Conservation (phyloP, 2,797 vertebrate genomes). For the Mus spretus region DNA sequence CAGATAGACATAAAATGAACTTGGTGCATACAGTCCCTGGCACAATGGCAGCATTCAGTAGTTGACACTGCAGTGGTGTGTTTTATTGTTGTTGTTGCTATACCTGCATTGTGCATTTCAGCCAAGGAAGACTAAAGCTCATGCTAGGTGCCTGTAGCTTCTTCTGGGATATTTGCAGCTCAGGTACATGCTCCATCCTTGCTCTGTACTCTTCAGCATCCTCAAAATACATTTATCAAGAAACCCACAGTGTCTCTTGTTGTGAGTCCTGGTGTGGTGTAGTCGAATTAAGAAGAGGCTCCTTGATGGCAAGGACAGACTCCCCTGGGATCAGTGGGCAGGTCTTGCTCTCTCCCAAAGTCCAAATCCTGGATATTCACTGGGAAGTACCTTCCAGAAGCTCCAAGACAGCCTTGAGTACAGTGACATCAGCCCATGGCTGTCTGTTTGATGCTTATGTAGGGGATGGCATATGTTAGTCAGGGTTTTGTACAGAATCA, state of each 20-base stretch:
- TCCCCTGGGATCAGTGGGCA: background rate
- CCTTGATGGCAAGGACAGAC: background rate
- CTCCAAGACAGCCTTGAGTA: background rate
- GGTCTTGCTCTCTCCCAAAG: background rate
- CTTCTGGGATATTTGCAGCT: background rate
- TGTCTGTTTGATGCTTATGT: background rate
- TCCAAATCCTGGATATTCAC: background rate
- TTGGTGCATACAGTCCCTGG: background rate
- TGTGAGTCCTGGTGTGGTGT: background rate
- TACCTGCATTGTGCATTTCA: background rate
- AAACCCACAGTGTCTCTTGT: constrained; percentile 64
- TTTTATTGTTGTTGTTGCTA: background rate
- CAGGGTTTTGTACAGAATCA: background rate
- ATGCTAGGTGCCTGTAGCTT: background rate
- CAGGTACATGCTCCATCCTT: background rate
- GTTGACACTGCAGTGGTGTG: background rate
- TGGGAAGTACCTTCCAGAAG: background rate
- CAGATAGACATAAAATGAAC: background rate
- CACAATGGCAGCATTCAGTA: background rate
- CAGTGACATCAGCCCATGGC: background rate
- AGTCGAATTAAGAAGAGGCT: background rate
- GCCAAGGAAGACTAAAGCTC: background rate
- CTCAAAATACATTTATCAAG: background rate
- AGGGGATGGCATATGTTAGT: background rate
- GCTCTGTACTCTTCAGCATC: background rate